These are phyloP conservation scores for Dynastes maya DNA, from an alignment of 2,888 invertebrate genomes.

Conservation along the genomic window DNA sequence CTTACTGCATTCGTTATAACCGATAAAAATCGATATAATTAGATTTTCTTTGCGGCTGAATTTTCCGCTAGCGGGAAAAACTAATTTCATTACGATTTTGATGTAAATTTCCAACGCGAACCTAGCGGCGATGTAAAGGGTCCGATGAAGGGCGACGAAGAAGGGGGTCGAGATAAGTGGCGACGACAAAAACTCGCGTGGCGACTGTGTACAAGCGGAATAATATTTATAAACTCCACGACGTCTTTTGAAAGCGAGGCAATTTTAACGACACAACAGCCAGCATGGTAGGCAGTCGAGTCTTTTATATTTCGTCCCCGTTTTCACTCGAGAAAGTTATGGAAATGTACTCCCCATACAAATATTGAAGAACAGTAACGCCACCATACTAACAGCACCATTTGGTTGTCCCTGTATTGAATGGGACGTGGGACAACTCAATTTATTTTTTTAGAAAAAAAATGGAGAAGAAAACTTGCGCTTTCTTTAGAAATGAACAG, in stretches of 20 bases:
- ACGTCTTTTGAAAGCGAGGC: slow-evolving; percentile 20
- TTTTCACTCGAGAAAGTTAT: background rate
- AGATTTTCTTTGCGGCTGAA: slow-evolving; percentile 33
- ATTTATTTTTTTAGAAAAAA: too few relatives aligned
- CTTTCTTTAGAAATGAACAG: too few relatives aligned
- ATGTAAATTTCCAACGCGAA: slow-evolving; percentile 25
- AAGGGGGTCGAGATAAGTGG: slow-evolving; percentile 24
- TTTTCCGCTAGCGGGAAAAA: slow-evolving; percentile 17
- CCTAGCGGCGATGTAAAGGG: background rate
- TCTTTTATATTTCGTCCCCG: slow-evolving; percentile 10
- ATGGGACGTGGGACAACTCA: too few relatives aligned
- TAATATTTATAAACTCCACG: slow-evolving; percentile 32
- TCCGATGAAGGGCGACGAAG: background rate
- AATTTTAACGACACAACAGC: background rate
- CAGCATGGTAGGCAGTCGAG: background rate
- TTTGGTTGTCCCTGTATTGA: too few relatives aligned
- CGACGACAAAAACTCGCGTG: slow-evolving; percentile 24
- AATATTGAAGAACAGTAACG: background rate
- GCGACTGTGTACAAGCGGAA: slow-evolving; percentile 29
- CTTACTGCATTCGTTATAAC: background rate
- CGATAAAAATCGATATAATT: slow-evolving; percentile 43
- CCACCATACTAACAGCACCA: too few relatives aligned
- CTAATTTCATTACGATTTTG: slow-evolving; percentile 43
- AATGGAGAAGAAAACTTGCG: too few relatives aligned
- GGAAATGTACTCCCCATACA: background rate